Evolutionary conservation across 2,797 vertebrate genomes (phyloP).

Genomic region (Hybognathus amarus): DNA sequence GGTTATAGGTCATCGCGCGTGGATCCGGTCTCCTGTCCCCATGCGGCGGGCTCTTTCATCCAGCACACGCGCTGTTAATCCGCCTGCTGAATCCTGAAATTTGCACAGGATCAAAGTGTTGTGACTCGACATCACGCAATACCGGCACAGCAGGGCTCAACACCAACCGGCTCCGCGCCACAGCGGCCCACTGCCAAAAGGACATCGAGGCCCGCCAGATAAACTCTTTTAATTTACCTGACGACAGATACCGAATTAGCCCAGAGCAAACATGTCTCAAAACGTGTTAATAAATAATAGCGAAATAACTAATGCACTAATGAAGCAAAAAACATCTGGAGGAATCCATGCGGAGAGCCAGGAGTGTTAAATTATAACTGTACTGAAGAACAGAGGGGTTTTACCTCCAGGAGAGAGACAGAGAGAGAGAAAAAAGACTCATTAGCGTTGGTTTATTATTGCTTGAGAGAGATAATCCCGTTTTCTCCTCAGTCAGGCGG

Average conservation of each 20-base stretch:
- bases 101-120: conserved; percentile 21
- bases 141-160: conserved; percentile 16
- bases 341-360: conserved; percentile 55
- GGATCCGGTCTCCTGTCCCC: conserved; percentile 45
- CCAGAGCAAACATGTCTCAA: conserved; percentile 71
- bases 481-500: conserved; percentile 28
- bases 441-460: conserved; percentile 39
- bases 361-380: conserved; percentile 65
- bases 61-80: conserved; percentile 9
- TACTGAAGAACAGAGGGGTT: conserved; percentile 51
- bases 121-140: conserved; percentile 10
- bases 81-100: conserved; percentile 26
- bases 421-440: conserved; percentile 26
- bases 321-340: conserved; percentile 66
- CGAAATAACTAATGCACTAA: conserved; percentile 71
- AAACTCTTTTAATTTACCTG: conserved; percentile 68
- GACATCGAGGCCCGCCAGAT: conserved; percentile 13
- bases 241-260: conserved; percentile 59
- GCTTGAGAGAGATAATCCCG: conserved; percentile 35
- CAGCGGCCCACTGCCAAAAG: neutral
- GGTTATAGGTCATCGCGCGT: conserved; percentile 68
- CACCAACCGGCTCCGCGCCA: neutral
- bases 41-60: conserved; percentile 25
- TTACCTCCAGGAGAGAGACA: conserved; percentile 57
- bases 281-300: conserved; percentile 75